These are phyloP conservation scores for Trichogramma dendrolimi DNA, from an alignment of 2,888 invertebrate species.

Conservation along the genomic window DNA sequence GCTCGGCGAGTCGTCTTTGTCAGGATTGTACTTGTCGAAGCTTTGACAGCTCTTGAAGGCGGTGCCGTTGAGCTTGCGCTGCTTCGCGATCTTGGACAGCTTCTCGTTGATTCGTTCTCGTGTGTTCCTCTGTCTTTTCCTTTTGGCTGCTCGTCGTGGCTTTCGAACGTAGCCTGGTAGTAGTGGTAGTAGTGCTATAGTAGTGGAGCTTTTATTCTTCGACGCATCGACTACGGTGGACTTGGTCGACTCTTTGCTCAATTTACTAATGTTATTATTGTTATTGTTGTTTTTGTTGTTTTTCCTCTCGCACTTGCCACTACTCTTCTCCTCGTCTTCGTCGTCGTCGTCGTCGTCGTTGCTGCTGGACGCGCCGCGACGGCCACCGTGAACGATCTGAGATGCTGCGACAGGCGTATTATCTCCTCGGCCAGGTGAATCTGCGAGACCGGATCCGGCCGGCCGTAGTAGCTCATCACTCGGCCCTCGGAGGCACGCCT, in stretches of 20 bases:
- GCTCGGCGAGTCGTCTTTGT: conserved; percentile 1
- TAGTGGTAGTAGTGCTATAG: no score
- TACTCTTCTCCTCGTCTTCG: neutral
- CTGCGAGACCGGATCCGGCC: conserved; percentile 43
- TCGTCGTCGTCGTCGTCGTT: neutral
- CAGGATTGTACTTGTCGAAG: conserved; percentile 27
- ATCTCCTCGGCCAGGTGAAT: conserved; percentile 73
- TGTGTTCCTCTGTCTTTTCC: conserved; percentile 25
- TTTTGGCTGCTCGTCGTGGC: conserved; percentile 2
- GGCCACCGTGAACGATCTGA: conserved; percentile 48
- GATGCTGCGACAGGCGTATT: conserved; percentile 74
- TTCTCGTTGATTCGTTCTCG: conserved; percentile 48
- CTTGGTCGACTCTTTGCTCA: neutral
- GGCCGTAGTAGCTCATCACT: conserved; percentile 47
- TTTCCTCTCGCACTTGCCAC: neutral
- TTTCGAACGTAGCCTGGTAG: no score
- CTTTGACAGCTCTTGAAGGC: conserved; percentile 44
- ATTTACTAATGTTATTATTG: neutral
- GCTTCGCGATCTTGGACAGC: conserved; percentile 41
- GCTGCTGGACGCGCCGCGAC: neutral
- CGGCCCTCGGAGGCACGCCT: conserved; percentile 76
- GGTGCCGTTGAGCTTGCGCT: conserved; percentile 46
- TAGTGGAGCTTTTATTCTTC: no score
- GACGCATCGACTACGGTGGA: no score
- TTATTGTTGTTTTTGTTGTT: neutral